A percentile compares a stretch with the other conserved stretches of the same genome.
phyloP scores from a whole-genome alignment of 1,140 invertebrate genomes.

The Achatina immaculata region DNA sequence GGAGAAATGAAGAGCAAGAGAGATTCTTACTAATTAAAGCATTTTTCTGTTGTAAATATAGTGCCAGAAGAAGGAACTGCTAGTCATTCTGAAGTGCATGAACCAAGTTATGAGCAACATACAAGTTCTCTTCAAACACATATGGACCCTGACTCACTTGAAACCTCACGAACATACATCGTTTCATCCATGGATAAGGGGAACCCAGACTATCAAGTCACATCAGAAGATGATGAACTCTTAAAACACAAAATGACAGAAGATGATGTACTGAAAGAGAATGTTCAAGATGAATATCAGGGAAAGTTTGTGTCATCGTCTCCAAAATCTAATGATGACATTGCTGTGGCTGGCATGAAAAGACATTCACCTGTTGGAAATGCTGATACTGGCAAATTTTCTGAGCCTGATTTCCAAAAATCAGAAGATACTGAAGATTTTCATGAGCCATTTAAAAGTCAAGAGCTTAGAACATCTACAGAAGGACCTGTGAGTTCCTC shows the following conservation, averaged over 20 bases:
- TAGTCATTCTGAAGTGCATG: not conserved
- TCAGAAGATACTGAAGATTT: not conserved
- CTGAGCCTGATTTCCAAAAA: not conserved
- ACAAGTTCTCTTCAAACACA: not conserved
- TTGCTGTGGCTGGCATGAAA: not conserved
- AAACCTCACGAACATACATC: not conserved
- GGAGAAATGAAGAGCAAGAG: too few species aligned
- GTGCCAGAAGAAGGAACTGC: not conserved
- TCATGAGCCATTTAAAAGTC: not conserved
- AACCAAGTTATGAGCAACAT: not conserved
- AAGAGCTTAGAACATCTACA: not conserved
- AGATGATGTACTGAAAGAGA: not conserved
- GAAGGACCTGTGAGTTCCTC: not conserved
- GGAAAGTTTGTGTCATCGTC: not conserved
- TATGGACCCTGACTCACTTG: not conserved
- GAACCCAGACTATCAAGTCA: not conserved
- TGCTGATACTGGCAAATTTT: constrained; percentile 6
- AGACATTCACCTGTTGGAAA: constrained; percentile 28
- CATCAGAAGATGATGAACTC: not conserved
- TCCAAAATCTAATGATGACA: not conserved
- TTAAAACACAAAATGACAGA: not conserved
- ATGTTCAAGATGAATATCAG: not conserved
- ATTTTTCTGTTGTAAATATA: not conserved
- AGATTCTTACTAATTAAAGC: not conserved
- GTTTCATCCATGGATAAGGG: not conserved